Evolutionary conservation across 2,113 vertebrate genomes (phyloP), one percentile per base, ranked within the genome.

Genomic region (Calyptomena viridis): DNA sequence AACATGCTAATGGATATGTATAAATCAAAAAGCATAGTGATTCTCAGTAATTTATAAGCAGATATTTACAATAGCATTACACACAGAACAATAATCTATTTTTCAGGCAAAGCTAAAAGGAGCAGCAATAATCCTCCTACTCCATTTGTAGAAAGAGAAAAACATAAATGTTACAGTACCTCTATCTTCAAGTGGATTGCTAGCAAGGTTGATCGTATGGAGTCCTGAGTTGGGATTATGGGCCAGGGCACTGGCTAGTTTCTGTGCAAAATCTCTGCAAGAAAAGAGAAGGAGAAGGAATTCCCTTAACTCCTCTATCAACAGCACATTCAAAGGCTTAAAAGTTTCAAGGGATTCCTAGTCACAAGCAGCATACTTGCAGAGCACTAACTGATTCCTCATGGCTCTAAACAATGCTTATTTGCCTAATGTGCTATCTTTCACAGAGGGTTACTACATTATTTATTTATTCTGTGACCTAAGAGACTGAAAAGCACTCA

Each of bases 211-310:
- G 95, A 99, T 98, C 1, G 98, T 99, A 94, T 99, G 98, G 89
- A 99, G 99, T 98, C 99, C 99, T 98, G 99, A 99, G 98, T 78
- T 98, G 92, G 98, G 96, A 96, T 99, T 99, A 80, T 99, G 98
- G 58, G 98, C 97, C 81, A 99, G 98, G 69, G 99, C 99, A 95
- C 96, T 97, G 83, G 99, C 98, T 77, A 99, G 97, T 93, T 99
- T 99, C 97, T 99, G 99, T 88, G 99, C 99, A 98, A 99, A 99
- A 97, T 99, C 99, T 84, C 99, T 99, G 96, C 67, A 97, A 93
- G 40, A 67, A 97, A 23, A 95, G 50, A 93, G 73, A 62, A 18
- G 15, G 13, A 63, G n/a, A 91, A 73, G 86, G 14, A 89, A 42
- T 81, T 56, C n/a, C 87, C 62, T 90, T 93, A 93, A 49, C 37